Evolutionary conservation across 2,113 vertebrate genomes (phyloP).

Genomic region (Catharus minimus): DNA sequence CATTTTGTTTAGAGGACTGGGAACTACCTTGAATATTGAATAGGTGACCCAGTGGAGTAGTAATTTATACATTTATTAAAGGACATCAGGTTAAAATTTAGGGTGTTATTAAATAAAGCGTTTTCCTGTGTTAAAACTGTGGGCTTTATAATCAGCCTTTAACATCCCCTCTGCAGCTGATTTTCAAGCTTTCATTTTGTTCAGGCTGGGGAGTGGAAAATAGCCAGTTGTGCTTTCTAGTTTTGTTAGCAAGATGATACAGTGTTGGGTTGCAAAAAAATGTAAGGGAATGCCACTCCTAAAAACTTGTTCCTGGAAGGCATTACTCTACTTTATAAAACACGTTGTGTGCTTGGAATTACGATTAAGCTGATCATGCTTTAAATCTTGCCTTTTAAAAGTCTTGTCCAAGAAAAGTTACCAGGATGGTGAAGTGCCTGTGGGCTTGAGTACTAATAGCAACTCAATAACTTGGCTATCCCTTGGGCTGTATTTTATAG

Average conservation of each 20-base stretch:
- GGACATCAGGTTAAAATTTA: constrained; percentile 28
- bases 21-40: not conserved
- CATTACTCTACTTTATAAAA: constrained; percentile 56
- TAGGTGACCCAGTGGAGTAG: not conserved
- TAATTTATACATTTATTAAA: not conserved
- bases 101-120: not conserved
- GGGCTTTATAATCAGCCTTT: not conserved
- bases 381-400: constrained; percentile 62
- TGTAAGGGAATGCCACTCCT: constrained; percentile 15
- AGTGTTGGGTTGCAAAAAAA: constrained; percentile 9
- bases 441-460: constrained; percentile 52
- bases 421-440: constrained; percentile 48
- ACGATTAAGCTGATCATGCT: not conserved
- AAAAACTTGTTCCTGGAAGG: constrained; percentile 26
- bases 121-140: constrained; percentile 11
- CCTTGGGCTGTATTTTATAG: constrained; percentile 51
- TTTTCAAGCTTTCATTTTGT: constrained; percentile 6
- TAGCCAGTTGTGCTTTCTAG: not conserved
- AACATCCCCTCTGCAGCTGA: not conserved
- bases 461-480: constrained; percentile 53
- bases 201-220: not conserved
- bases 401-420: constrained; percentile 52
- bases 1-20: not conserved
- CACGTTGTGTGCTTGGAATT: constrained; percentile 41
- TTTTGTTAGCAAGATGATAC: constrained; percentile 34